These are phyloP conservation scores for Sandelia bainsii DNA, from an alignment of 2,797 vertebrate genomes.

Conservation along the genomic window DNA sequence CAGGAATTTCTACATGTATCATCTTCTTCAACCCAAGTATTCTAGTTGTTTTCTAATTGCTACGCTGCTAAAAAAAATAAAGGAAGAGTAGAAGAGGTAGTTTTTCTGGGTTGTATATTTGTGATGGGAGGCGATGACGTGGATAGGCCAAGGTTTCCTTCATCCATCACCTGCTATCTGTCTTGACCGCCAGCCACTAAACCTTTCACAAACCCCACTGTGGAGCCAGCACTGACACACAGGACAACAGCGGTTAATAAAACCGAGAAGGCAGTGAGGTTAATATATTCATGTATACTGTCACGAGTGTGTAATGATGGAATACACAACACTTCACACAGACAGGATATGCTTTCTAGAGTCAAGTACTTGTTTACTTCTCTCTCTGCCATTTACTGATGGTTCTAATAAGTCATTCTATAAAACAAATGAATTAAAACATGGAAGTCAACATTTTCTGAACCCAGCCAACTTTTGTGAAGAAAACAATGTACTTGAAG, in stretches of 20 bases:
- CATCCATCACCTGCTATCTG: slow-evolving; percentile 77
- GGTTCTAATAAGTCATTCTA: neutral
- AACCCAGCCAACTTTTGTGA: neutral
- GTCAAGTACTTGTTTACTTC: neutral
- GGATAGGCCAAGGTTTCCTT: slow-evolving; percentile 69
- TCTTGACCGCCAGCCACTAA: slow-evolving; percentile 59
- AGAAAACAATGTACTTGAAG: neutral
- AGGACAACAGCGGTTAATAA: slow-evolving; percentile 45
- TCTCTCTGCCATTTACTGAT: neutral
- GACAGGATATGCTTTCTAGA: neutral
- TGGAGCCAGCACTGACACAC: slow-evolving; percentile 29
- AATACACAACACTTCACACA: neutral
- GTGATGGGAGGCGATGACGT: slow-evolving; percentile 63
- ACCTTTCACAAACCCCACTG: slow-evolving; percentile 57
- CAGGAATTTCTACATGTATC: neutral
- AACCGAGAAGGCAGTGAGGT: slow-evolving; percentile 9
- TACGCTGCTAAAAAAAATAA: slow-evolving; percentile 1
- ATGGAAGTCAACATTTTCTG: neutral
- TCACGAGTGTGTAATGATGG: neutral
- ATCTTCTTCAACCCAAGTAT: neutral
- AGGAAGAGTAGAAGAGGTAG: slow-evolving; percentile 42
- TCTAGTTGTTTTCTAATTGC: neutral
- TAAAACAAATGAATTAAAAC: neutral
- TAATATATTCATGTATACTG: neutral
- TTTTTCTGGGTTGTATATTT: slow-evolving; percentile 42